Conservation (phyloP, 23 tunicate species). For the Oikopleura albicans region DNA sequence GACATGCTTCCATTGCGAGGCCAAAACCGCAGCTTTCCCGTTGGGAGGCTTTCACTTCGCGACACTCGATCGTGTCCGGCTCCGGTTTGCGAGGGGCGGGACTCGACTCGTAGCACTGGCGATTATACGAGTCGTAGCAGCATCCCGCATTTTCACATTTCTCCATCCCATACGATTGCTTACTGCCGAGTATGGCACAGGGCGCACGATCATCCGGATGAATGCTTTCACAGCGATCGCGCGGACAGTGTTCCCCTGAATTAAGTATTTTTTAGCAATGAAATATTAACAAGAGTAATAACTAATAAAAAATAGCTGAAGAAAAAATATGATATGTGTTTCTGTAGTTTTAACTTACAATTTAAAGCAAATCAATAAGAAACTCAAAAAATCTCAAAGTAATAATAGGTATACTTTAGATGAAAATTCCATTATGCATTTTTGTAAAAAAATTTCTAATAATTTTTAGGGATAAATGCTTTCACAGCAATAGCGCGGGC, state of each 20-base stretch:
- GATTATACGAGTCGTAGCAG: not conserved
- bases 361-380: too few species aligned
- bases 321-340: not conserved
- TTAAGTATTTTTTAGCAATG: too few species aligned
- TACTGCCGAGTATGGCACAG: not conserved
- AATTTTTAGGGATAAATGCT: too few species aligned
- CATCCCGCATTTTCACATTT: not conserved
- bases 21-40: not conserved
- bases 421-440: too few species aligned
- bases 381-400: too few species aligned
- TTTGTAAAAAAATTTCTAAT: too few species aligned
- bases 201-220: not conserved
- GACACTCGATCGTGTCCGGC: not conserved
- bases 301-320: not conserved
- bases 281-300: too few species aligned
- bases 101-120: not conserved
- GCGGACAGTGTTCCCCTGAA: constrained; percentile 2
- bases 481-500: too few species aligned
- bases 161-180: not conserved
- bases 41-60: not conserved
- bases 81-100: not conserved
- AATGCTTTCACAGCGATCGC: not conserved
- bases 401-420: too few species aligned
- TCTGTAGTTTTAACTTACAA: not conserved
- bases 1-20: not conserved